Percentiles rank a stretch among this genome's conserved stretches.
Conservation (phyloP, 1,140 invertebrate genomes). For the Orius insidiosus region DNA sequence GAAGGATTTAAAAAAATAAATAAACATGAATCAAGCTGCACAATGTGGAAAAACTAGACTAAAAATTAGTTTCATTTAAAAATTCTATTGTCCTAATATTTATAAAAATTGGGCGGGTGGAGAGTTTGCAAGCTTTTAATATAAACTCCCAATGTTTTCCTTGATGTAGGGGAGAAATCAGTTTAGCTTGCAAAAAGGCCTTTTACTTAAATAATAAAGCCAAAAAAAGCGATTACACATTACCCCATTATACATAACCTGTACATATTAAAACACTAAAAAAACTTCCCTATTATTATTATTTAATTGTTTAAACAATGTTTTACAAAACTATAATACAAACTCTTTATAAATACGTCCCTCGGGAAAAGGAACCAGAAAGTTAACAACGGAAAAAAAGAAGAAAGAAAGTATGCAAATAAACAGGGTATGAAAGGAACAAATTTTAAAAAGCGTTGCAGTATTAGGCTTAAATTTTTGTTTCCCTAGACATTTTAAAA, state of each 20-base stretch:
- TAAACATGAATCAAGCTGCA: background rate
- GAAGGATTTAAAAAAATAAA: background rate
- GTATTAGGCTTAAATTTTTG: no score
- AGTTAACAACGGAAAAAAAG: no score
- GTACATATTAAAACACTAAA: slow-evolving; percentile 15
- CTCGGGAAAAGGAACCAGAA: no score
- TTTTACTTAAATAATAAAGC: background rate
- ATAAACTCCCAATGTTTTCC: background rate
- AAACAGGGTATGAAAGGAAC: no score
- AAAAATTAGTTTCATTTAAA: no score
- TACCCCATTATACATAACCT: slow-evolving; percentile 9
- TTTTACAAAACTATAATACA: slow-evolving; percentile 15
- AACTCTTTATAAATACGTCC: no score
- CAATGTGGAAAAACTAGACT: no score
- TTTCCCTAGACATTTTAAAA: no score
- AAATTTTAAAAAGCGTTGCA: no score
- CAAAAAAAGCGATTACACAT: slow-evolving; percentile 1
- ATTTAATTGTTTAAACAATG: slow-evolving; percentile 8
- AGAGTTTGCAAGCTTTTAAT: background rate
- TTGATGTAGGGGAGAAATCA: background rate
- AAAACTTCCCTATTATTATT: slow-evolving; percentile 7
- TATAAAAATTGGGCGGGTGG: background rate
- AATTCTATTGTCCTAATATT: background rate
- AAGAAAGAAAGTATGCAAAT: no score
- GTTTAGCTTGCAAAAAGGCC: background rate